These are phyloP conservation scores for Myripristis murdjan DNA, from an alignment of 2,797 vertebrate genomes.

Conservation along the genomic window DNA sequence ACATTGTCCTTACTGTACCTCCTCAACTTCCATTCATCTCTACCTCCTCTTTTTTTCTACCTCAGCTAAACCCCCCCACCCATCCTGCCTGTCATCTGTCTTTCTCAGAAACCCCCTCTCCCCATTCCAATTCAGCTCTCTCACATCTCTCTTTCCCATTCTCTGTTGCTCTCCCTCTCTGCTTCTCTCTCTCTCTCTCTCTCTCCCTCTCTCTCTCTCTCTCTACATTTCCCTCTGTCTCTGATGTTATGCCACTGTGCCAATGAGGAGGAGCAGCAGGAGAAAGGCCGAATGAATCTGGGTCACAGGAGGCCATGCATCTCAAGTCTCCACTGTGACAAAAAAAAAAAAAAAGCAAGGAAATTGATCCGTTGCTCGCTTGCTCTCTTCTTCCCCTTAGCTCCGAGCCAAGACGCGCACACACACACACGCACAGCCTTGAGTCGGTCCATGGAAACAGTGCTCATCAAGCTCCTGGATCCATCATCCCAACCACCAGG, in stretches of 20 bases:
- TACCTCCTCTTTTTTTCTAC: conserved; percentile 31
- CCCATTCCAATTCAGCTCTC: conserved; percentile 4
- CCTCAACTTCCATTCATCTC: conserved; percentile 26
- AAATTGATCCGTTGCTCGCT: conserved; percentile 77
- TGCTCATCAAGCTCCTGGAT: conserved; percentile 63
- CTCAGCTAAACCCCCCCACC: conserved; percentile 22
- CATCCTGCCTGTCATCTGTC: conserved; percentile 11
- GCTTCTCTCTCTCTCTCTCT: background rate
- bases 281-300: conserved; percentile 85
- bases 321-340: conserved; percentile 82
- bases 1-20: conserved; percentile 30
- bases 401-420: conserved; percentile 24
- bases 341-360: conserved; percentile 66
- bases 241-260: conserved; percentile 65
- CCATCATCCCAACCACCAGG: conserved; percentile 70
- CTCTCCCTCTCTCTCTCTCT: conserved; percentile 17
- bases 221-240: conserved; percentile 42
- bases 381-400: conserved; percentile 57
- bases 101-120: conserved; percentile 1
- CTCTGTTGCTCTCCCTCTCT: too few species aligned
- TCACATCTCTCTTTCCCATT: conserved; percentile 12
- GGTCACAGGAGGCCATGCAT: conserved; percentile 88
- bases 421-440: conserved; percentile 23
- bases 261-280: conserved; percentile 70
- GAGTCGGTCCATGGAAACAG: conserved; percentile 56